Evolutionary conservation across 2,113 vertebrate genomes (phyloP).

Genomic region (Halcyon malimbica): DNA sequence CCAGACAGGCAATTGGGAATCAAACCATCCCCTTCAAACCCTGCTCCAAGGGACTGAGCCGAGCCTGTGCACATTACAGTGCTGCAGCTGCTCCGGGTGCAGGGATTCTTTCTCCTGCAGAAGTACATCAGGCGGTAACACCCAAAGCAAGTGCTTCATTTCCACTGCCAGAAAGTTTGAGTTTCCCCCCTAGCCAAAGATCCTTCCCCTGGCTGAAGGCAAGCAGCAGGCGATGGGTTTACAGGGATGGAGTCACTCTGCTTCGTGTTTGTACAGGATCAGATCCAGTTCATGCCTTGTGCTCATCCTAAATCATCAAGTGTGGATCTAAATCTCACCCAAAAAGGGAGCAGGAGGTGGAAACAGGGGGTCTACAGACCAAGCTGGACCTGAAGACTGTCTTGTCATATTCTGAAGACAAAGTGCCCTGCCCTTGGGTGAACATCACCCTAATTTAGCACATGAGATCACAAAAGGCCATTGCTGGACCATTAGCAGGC

Average conservation of each 20-base stretch:
- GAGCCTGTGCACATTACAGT: rapidly evolving
- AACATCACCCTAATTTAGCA: not conserved
- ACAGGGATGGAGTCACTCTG: not conserved
- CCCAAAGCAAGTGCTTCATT: not conserved
- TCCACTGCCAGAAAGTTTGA: not conserved
- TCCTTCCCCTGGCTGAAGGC: not conserved
- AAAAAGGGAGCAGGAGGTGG: not conserved
- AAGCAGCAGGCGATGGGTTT: rapidly evolving
- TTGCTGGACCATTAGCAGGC: not conserved
- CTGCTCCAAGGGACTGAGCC: not conserved
- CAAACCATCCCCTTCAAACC: not conserved
- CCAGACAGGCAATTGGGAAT: not conserved
- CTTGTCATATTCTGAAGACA: not conserved
- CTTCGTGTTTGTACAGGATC: not conserved
- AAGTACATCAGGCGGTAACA: rapidly evolving
- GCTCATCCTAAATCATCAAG: not conserved
- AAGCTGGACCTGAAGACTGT: not conserved
- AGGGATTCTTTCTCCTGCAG: not conserved
- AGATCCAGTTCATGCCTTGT: not conserved
- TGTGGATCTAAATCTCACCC: not conserved
- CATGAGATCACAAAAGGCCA: not conserved
- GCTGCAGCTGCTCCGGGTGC: not conserved
- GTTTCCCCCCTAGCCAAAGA: not conserved
- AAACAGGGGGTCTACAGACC: not conserved
- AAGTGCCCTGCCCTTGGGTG: not conserved